phyloP scores from a whole-genome alignment of 2,888 invertebrate species.

The Lycaena phlaeas region DNA sequence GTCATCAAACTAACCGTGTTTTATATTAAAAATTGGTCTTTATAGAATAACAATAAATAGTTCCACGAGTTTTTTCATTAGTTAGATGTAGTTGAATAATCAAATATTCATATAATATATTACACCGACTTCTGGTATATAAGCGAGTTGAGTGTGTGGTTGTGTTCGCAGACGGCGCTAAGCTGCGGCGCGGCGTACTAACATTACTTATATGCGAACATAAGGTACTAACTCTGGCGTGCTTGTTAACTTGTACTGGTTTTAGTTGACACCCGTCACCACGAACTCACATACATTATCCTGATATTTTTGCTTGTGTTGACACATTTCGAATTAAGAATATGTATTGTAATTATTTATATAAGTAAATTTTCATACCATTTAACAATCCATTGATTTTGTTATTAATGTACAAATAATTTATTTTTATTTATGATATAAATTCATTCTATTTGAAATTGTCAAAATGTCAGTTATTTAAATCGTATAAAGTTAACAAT shows the following conservation, averaged over 20 bases:
- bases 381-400: too few relatives aligned
- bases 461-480: not conserved
- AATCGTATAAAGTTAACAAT: slow-evolving; percentile 64
- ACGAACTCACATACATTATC: slow-evolving; percentile 11
- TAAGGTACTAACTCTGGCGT: slow-evolving; percentile 61
- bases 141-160: slow-evolving; percentile 44
- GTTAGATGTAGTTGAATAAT: too few relatives aligned
- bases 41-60: too few relatives aligned
- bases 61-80: not conserved
- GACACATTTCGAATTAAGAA: not conserved
- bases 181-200: slow-evolving; percentile 41
- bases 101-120: too few relatives aligned
- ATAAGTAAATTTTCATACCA: too few relatives aligned
- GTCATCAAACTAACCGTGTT: too few relatives aligned
- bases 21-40: too few relatives aligned
- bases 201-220: slow-evolving; percentile 53
- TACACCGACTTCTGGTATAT: not conserved
- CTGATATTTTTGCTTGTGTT: not conserved
- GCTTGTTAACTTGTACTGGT: slow-evolving; percentile 66
- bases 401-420: too few relatives aligned
- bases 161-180: slow-evolving; percentile 70
- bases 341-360: too few relatives aligned
- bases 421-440: too few relatives aligned
- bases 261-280: slow-evolving; percentile 19
- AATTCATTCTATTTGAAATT: too few relatives aligned